Conservation (phyloP, 1,140 invertebrate genomes). For the Bombus turneri region DNA sequence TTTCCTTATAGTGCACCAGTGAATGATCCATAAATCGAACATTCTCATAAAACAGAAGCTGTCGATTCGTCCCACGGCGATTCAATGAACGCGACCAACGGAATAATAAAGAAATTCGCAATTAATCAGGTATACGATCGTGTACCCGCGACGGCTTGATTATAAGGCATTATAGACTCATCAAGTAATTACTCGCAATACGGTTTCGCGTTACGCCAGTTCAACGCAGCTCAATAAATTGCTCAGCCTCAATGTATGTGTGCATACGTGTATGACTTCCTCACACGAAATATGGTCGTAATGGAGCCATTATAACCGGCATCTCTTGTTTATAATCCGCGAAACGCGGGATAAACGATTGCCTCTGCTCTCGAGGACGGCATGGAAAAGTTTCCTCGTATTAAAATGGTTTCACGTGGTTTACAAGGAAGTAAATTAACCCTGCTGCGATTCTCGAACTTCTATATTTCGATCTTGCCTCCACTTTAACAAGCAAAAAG, state of each 20-base stretch:
- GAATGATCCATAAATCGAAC: neutral
- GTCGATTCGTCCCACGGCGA: conserved; percentile 6
- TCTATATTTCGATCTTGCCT: no score
- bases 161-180: conserved; percentile 60
- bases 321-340: conserved; percentile 51
- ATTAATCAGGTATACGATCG: conserved; percentile 26
- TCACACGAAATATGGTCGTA: conserved; percentile 55
- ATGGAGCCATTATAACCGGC: conserved; percentile 48
- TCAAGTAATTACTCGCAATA: conserved; percentile 61
- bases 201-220: conserved; percentile 52
- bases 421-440: neutral
- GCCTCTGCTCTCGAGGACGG: neutral
- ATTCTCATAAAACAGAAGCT: neutral
- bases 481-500: no score
- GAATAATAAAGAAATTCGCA: conserved; percentile 59
- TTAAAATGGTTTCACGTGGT: neutral
- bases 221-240: conserved; percentile 55
- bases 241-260: conserved; percentile 40
- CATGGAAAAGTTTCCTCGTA: neutral
- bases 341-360: conserved; percentile 55
- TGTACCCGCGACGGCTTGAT: conserved; percentile 36
- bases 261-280: conserved; percentile 30
- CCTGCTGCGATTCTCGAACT: no score
- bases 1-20: neutral
- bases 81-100: conserved; percentile 9